These are phyloP conservation scores for Acromyrmex charruanus DNA, from an alignment of 1,140 invertebrate species.

Conservation along the genomic window DNA sequence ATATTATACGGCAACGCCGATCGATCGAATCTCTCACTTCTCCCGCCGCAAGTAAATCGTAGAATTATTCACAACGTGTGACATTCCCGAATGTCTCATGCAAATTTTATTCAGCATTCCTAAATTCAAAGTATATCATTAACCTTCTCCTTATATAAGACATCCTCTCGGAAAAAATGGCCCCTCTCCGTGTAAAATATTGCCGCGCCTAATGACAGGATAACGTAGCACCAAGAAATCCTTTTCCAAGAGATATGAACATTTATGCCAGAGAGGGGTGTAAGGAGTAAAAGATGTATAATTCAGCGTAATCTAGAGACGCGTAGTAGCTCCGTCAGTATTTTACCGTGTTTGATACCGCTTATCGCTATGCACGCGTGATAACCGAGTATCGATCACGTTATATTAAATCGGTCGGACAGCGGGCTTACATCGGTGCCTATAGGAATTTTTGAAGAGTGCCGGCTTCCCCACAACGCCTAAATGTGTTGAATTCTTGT, in stretches of 20 bases:
- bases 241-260: slow-evolving; percentile 13
- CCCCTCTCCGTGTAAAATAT: slow-evolving; percentile 46
- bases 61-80: slow-evolving; percentile 69
- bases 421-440: slow-evolving; percentile 50
- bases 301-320: slow-evolving; percentile 28
- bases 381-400: slow-evolving; percentile 33
- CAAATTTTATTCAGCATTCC: slow-evolving; percentile 71
- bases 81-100: slow-evolving; percentile 51
- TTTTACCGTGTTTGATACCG: background rate
- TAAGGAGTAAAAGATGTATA: background rate
- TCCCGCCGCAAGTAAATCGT: slow-evolving; percentile 41
- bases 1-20: slow-evolving; percentile 21
- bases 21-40: slow-evolving; percentile 44
- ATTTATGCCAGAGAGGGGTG: background rate
- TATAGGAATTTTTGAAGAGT: slow-evolving; percentile 69
- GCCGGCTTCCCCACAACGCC: slow-evolving; percentile 56
- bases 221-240: slow-evolving; percentile 14
- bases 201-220: slow-evolving; percentile 30
- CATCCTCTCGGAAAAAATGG: slow-evolving; percentile 29
- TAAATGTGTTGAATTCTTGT: slow-evolving; percentile 75
- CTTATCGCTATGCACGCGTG: slow-evolving; percentile 17
- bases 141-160: slow-evolving; percentile 57
- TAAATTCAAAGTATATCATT: slow-evolving; percentile 70
- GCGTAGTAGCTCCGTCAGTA: background rate
- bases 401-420: slow-evolving; percentile 55